These are phyloP conservation scores for Helicorthomorpha holstii DNA, from an alignment of 1,140 invertebrate genomes.

Conservation along the genomic window DNA sequence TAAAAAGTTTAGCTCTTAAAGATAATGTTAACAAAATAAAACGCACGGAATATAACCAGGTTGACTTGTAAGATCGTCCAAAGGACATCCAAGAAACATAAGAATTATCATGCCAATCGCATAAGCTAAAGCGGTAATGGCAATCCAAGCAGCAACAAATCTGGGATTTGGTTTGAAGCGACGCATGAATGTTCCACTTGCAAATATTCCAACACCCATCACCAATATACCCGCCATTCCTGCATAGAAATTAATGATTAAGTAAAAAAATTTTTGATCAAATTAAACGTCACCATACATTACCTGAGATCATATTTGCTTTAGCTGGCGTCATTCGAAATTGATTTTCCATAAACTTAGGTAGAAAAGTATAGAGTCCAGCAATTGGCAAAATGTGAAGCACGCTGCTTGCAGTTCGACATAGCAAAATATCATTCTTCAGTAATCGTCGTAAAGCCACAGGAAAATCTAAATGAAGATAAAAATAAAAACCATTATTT, in stretches of 20 bases:
- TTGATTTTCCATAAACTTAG: constrained; percentile 83
- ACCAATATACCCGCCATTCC: constrained; percentile 78
- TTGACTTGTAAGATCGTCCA: constrained; percentile 50
- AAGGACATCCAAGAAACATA: constrained; percentile 76
- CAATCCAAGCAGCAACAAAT: constrained; percentile 78
- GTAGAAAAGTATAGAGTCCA: constrained; percentile 79
- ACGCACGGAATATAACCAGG: neutral
- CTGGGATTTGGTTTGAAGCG: constrained; percentile 62
- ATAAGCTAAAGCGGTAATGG: constrained; percentile 69
- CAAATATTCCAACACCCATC: constrained; percentile 76
- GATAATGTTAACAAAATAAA: no score
- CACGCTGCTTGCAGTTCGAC: constrained; percentile 69
- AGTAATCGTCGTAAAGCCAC: constrained; percentile 66
- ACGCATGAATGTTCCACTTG: constrained; percentile 68
- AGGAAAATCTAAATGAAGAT: constrained; percentile 52
- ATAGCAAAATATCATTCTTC: constrained; percentile 77
- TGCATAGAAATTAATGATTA: constrained; percentile 23
- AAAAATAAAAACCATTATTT: no score
- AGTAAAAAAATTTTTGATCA: neutral
- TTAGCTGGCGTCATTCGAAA: constrained; percentile 70
- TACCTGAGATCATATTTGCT: constrained; percentile 78
- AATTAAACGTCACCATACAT: constrained; percentile 12
- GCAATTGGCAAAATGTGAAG: constrained; percentile 77
- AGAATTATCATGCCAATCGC: constrained; percentile 67
- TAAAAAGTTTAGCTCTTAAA: neutral